These are phyloP conservation scores for Agonopterix alstromeriana DNA, from an alignment of 2,888 invertebrate genomes.

Conservation along the genomic window DNA sequence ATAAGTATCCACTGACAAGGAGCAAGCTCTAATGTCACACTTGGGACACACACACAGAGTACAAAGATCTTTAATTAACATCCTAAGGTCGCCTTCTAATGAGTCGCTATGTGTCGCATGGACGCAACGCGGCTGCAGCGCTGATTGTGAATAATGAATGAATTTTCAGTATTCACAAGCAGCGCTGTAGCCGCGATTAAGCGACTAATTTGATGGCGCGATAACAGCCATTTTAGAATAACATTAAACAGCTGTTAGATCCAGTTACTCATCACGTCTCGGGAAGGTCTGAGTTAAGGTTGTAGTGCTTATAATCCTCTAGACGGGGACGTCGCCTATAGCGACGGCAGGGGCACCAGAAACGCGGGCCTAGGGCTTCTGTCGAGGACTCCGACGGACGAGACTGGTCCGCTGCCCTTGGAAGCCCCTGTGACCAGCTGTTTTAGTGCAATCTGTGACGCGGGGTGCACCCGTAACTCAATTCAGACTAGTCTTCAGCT, in stretches of 20 bases:
- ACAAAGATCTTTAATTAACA: constrained; percentile 28
- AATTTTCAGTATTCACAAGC: no score
- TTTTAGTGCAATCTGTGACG: constrained; percentile 85
- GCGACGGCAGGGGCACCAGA: constrained; percentile 82
- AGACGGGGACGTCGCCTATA: constrained; percentile 78
- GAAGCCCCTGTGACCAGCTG: constrained; percentile 80
- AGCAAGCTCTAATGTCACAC: constrained; percentile 84
- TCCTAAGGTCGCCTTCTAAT: no score
- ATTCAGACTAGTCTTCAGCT: constrained; percentile 89
- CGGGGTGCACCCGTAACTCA: constrained; percentile 78
- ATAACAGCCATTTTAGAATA: no score
- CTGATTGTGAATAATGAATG: no score
- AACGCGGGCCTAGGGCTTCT: constrained; percentile 61
- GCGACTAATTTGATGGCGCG: no score
- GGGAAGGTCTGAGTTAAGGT: constrained; percentile 90
- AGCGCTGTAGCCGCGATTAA: no score
- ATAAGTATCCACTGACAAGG: constrained; percentile 26
- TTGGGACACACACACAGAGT: constrained; percentile 82
- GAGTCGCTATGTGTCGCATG: no score
- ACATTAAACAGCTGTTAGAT: background rate
- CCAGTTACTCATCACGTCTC: constrained; percentile 70
- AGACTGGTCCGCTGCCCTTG: constrained; percentile 70
- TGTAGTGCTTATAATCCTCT: constrained; percentile 59
- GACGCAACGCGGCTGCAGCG: no score
- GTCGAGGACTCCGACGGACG: constrained; percentile 72